Evolutionary conservation across 2,888 invertebrate species (phyloP), one percentile per base, ranked within the genome.

Genomic region (Clepsis dumicolana): DNA sequence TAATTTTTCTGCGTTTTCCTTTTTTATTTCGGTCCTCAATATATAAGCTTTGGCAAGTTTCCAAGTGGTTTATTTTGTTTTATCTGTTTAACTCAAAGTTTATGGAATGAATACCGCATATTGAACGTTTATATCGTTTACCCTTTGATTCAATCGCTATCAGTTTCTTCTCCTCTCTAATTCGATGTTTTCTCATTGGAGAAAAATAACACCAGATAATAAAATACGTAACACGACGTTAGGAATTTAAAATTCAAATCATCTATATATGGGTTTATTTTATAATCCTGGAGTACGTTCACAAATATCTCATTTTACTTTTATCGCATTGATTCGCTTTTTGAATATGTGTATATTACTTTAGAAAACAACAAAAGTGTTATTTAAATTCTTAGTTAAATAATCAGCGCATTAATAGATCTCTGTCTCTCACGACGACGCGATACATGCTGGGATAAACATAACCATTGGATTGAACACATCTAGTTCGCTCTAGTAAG

Each of bases 71-170:
- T 74, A 72, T 75, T 73, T 75, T 77, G 54, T 76, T 74, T 74
- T 80, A 77, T 77, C 77, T 76, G 70, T 72, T 77, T 78, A 78
- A 77, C 77, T 76, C 72, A 71, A 75, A 74, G 73, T 76, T 77
- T 68, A 65, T 64, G 67, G 27, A 48, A 41, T 44, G 56, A 68
- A 62, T 75, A 44, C 44, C 56, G 56, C 69, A 65, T 76, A 77
- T 78, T 78, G 77, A 78, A 80, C 79, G 78, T 79, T 77, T 75
- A 78, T n/a, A 73, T 57, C 64, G 41, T 54, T 54, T 32, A 44
- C 54, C 21, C 29, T 41, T 38, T 63, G 53, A 38, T 63, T 38
- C 25, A 21, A n/a, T 38, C 25, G 50, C n/a, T 29, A 4, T 29
- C 29, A 29, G 29, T 29, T 29, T 29, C 29, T 7, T 29, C 4